Percentiles rank a stretch among this genome's conserved stretches.
Evolutionary conservation across 2,113 vertebrate genomes (phyloP).

Genomic region (Sisor rabdophorus): DNA sequence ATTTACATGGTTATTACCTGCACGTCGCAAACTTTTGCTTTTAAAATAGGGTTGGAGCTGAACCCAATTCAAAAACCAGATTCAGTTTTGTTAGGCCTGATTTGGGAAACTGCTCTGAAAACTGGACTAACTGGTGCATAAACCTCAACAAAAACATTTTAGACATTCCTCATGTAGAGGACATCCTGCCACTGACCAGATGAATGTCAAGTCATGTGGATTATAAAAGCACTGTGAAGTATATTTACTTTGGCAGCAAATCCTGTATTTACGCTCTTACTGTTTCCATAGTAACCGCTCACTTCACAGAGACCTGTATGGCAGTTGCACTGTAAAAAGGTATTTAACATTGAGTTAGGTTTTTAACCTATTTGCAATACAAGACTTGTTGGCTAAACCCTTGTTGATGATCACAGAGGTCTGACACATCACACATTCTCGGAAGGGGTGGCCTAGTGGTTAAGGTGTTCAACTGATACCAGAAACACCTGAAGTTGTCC

Average conservation of each 20-base stretch:
- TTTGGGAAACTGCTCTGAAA: not conserved
- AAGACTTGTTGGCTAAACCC: too few species aligned
- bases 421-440: too few species aligned
- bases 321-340: too few species aligned
- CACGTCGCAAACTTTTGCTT: not conserved
- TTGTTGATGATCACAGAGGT: too few species aligned
- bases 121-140: not conserved
- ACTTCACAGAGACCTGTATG: not conserved
- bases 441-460: too few species aligned
- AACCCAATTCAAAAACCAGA: not conserved
- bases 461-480: too few species aligned
- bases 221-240: not conserved
- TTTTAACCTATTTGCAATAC: too few species aligned
- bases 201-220: not conserved
- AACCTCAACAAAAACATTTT: not conserved
- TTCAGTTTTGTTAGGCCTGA: not conserved
- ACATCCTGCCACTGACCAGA: not conserved
- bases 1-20: constrained; percentile 7
- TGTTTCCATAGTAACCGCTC: constrained; percentile 2
- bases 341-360: too few species aligned
- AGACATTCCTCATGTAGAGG: too few species aligned
- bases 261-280: not conserved
- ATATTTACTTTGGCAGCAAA: not conserved
- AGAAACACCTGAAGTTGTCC: too few species aligned
- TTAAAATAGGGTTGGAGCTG: not conserved